Evolutionary conservation across 2,888 invertebrate genomes (phyloP).

Genomic region (Ochropacha duplaris): DNA sequence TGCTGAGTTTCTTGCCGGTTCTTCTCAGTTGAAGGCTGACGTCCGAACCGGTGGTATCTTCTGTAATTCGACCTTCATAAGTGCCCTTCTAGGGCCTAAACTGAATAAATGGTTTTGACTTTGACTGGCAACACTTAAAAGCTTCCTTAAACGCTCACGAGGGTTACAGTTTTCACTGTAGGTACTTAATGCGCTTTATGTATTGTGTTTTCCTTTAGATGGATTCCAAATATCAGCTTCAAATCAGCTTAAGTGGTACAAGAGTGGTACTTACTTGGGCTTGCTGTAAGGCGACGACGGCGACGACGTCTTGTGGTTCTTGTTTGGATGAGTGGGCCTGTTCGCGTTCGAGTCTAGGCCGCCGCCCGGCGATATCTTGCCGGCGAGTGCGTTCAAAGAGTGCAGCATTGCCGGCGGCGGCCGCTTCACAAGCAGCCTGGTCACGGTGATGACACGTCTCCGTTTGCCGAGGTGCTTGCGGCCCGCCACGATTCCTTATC

Average conservation of each 20-base stretch:
- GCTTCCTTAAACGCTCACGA: too few relatives aligned
- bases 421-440: conserved; percentile 75
- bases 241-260: not conserved
- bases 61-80: too few relatives aligned
- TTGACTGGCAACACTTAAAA: too few relatives aligned
- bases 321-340: conserved; percentile 81
- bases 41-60: too few relatives aligned
- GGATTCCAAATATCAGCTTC: too few relatives aligned
- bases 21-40: too few relatives aligned
- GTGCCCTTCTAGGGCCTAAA: too few relatives aligned
- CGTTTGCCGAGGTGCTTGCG: conserved; percentile 63
- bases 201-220: too few relatives aligned
- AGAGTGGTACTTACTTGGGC: conserved; percentile 73
- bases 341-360: conserved; percentile 87
- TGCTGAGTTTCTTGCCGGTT: too few relatives aligned
- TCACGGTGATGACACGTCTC: conserved; percentile 73
- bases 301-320: conserved; percentile 73
- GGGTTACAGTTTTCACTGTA: too few relatives aligned
- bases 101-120: too few relatives aligned
- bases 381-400: conserved; percentile 93
- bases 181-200: too few relatives aligned
- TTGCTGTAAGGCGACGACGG: conserved; percentile 77
- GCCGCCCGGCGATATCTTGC: conserved; percentile 93
- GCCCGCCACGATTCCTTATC: conserved; percentile 77
- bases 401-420: conserved; percentile 92